A percentile compares a stretch with the other conserved stretches of the same genome.
phyloP scores from a whole-genome alignment of 2,113 vertebrate species.

The Isichthys henryi region DNA sequence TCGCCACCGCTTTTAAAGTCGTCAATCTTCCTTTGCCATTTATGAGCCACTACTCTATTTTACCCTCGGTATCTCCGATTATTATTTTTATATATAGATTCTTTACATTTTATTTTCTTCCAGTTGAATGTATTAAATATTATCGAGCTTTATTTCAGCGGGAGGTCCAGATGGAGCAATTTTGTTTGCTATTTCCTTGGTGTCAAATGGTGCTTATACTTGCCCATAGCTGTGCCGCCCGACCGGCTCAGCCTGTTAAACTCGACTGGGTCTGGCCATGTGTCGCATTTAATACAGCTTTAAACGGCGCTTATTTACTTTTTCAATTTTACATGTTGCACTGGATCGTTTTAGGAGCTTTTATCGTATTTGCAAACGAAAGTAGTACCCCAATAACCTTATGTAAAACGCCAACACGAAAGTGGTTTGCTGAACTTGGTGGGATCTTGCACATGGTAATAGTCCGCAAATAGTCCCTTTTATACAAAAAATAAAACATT shows the following conservation, averaged over 20 bases:
- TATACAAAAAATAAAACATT: neutral
- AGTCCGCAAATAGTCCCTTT: neutral
- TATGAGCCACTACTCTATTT: neutral
- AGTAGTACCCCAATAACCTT: neutral
- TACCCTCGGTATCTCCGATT: neutral
- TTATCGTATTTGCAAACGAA: neutral
- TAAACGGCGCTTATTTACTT: neutral
- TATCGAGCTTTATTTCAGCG: neutral
- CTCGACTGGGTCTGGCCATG: constrained; percentile 56
- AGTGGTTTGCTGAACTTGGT: neutral
- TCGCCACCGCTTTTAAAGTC: neutral
- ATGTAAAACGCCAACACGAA: neutral
- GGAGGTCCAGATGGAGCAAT: neutral
- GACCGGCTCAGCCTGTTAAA: constrained; percentile 60
- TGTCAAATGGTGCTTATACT: constrained; percentile 49
- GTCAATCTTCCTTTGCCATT: neutral
- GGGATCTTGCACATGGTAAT: neutral
- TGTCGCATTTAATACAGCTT: constrained; percentile 24
- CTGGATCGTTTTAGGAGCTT: neutral
- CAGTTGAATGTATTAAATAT: neutral
- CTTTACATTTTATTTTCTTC: neutral
- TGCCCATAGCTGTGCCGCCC: constrained; percentile 46
- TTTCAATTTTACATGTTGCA: neutral
- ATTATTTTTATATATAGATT: neutral
- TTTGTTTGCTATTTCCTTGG: constrained; percentile 32